Evolutionary conservation across 2,888 invertebrate species (phyloP), one percentile per base, ranked within the genome.

Genomic region (Quadroppia sp.): DNA sequence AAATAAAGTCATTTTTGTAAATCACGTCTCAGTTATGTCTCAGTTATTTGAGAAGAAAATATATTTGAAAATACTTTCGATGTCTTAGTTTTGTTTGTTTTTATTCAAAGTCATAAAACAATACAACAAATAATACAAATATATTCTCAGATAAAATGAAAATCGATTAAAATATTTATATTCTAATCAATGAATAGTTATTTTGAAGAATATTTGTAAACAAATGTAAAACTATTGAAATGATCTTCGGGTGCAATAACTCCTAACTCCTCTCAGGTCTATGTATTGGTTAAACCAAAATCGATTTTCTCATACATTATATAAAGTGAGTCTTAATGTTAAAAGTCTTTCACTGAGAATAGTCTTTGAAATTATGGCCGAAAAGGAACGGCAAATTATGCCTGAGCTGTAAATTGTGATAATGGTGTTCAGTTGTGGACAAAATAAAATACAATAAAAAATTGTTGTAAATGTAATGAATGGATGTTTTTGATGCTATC

Each of bases 391-490:
- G 48, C 3, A 48, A 48, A 4, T 48, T n/a, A 48, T n/a, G n/a
- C 3, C 17, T 48, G 20, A 15, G 17, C 48, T n/a, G 17, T 15
- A 48, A 48, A 48, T 48, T 36, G 6, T 36, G 36, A 36, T 36
- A 36, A 36, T 11, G 36, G 11, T 36, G 4, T 7, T 36, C 11
- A 36, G n/a, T n/a, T n/a, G n/a, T n/a, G n/a, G n/a, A n/a, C n/a
- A n/a, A n/a, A n/a, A n/a, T n/a, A n/a, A n/a, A n/a, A n/a, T n/a
- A n/a, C n/a, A n/a, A n/a, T n/a, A n/a, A n/a, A n/a, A n/a, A n/a
- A n/a, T n/a, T n/a, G n/a, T n/a, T n/a, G n/a, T 56, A 56, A 56
- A 28, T 28, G 28, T 30, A 56, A 56, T 56, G 56, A 56, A 56
- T 28, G 25, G 20, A 20, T 4, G 17, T 25, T 28, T 56, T 30